Evolutionary conservation across 2,113 vertebrate species (phyloP).

Genomic region (Speoplatyrhinus poulsoni): DNA sequence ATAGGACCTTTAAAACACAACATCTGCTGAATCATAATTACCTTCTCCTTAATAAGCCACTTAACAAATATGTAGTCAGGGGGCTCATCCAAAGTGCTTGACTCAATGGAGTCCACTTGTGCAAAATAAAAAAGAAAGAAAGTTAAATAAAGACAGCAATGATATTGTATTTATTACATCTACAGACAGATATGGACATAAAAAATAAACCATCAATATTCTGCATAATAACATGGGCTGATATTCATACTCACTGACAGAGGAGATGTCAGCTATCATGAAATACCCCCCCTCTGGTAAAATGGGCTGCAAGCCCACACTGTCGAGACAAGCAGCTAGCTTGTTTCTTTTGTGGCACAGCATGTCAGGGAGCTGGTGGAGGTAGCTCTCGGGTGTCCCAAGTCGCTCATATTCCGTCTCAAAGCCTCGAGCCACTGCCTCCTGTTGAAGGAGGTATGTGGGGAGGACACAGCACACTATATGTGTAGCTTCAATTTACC

Average conservation of each 20-base stretch:
- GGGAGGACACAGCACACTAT: too few species aligned
- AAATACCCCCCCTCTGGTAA: conserved; percentile 90
- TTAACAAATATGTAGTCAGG: conserved; percentile 85
- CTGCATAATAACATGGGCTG: too few species aligned
- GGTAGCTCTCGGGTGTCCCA: conserved; percentile 87
- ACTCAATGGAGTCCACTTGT: conserved; percentile 80
- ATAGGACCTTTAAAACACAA: background rate
- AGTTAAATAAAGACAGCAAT: background rate
- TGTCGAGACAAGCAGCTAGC: conserved; percentile 77
- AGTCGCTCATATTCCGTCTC: conserved; percentile 79
- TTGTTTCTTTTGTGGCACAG: conserved; percentile 79
- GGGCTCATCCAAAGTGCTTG: conserved; percentile 61
- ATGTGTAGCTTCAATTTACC: too few species aligned
- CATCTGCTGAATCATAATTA: conserved; percentile 42
- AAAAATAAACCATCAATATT: too few species aligned
- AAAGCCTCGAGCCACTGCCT: conserved; percentile 84
- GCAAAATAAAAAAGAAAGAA: conserved; percentile 21
- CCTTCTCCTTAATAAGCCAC: conserved; percentile 93
- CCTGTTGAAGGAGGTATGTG: conserved; percentile 67
- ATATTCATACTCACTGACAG: conserved; percentile 81
- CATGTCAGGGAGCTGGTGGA: conserved; percentile 76
- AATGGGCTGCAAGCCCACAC: conserved; percentile 83
- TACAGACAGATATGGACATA: background rate
- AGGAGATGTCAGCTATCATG: conserved; percentile 86
- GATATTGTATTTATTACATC: background rate